These are phyloP conservation scores for Zoanthus solanderi DNA, from an alignment of 92 coral and sea anemone species.

Conservation along the genomic window DNA sequence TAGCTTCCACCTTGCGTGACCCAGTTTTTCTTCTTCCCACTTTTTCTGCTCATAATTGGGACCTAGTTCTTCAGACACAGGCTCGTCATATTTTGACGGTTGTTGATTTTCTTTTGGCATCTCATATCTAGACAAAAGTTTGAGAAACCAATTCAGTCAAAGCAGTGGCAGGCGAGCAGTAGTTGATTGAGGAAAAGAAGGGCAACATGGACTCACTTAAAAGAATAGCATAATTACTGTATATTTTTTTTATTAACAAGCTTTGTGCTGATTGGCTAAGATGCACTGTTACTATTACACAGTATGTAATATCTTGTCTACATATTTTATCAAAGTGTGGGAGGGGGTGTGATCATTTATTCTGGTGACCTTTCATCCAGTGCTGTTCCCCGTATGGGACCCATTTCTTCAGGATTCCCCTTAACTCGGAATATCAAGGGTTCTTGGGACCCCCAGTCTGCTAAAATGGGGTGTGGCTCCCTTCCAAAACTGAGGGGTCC, in stretches of 20 bases:
- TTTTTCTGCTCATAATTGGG: conserved; percentile 98
- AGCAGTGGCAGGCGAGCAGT: no score
- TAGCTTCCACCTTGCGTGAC: conserved; percentile 95
- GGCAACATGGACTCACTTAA: not conserved
- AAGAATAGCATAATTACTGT: not conserved
- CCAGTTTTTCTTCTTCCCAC: conserved; percentile 99
- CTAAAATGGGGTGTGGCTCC: no score
- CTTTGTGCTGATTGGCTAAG: not conserved
- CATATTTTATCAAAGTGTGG: no score
- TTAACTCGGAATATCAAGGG: no score
- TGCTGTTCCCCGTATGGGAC: no score
- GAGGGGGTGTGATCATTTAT: no score
- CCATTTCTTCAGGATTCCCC: no score
- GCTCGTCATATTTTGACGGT: conserved; percentile 96
- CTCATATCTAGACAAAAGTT: conserved; percentile 57
- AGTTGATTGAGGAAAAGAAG: not conserved
- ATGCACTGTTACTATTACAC: not conserved
- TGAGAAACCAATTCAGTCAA: not conserved
- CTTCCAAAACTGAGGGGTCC: no score
- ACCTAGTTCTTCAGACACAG: conserved; percentile 89
- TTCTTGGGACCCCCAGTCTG: no score
- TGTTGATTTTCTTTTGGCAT: conserved; percentile 94
- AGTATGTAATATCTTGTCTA: not conserved
- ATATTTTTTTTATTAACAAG: not conserved
- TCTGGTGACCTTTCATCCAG: no score